Conservation (phyloP, 2,888 invertebrate species). For the Drosophila affinis region DNA sequence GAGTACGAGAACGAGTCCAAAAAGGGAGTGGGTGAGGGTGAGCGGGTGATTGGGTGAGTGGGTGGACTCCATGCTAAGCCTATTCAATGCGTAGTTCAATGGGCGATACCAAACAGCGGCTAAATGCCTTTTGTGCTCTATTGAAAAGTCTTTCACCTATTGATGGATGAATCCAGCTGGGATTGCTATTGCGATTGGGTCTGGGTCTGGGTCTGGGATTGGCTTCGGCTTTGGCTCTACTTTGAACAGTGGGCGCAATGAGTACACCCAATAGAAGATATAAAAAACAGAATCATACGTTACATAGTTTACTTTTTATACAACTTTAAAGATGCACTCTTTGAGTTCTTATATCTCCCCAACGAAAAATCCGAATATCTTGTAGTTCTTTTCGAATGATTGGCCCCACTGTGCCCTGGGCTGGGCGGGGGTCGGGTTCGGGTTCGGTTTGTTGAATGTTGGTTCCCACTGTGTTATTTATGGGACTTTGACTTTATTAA, state of each 20-base stretch:
- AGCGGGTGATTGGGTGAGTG: background rate
- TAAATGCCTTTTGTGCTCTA: conserved; percentile 71
- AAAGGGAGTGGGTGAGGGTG: background rate
- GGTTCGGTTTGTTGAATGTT: conserved; percentile 43
- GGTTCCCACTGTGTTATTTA: conserved; percentile 33
- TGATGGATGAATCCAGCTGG: conserved; percentile 48
- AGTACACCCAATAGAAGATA: too few relatives aligned
- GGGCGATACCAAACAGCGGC: conserved; percentile 68
- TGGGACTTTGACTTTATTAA: conserved; percentile 17
- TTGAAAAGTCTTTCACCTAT: conserved; percentile 65
- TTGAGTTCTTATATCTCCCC: too few relatives aligned
- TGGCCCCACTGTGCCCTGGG: background rate
- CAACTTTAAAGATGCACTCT: too few relatives aligned
- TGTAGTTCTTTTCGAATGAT: too few relatives aligned
- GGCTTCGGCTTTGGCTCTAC: conserved; percentile 11
- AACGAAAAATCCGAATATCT: too few relatives aligned
- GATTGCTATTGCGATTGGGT: conserved; percentile 10
- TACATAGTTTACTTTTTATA: too few relatives aligned
- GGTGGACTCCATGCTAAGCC: conserved; percentile 38
- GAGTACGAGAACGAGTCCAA: background rate
- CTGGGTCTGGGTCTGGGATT: conserved; percentile 13
- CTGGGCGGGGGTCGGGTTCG: background rate
- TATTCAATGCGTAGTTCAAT: conserved; percentile 66
- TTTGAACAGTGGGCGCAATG: too few relatives aligned
- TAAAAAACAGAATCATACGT: too few relatives aligned